Percentiles rank a stretch among this genome's conserved stretches.
These are phyloP conservation scores for Bombus polaris DNA, from an alignment of 1,140 invertebrate genomes.

Conservation along the genomic window DNA sequence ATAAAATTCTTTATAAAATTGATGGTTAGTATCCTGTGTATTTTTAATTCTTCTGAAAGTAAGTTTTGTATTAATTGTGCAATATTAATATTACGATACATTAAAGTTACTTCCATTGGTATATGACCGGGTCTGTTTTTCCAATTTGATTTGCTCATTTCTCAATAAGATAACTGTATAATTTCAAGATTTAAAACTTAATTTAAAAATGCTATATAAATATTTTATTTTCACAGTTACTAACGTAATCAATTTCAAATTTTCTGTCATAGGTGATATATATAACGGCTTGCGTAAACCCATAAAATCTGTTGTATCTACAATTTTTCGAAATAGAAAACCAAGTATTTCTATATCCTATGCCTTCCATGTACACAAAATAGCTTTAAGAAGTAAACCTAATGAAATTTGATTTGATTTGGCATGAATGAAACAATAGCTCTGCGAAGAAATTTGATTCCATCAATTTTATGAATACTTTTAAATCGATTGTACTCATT, in stretches of 20 bases:
- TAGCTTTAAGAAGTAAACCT: background rate
- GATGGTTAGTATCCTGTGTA: background rate
- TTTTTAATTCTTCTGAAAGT: background rate
- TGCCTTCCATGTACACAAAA: background rate
- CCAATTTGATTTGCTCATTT: background rate
- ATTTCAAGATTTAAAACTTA: background rate
- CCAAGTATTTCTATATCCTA: background rate
- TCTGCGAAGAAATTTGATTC: background rate
- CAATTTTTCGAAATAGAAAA: background rate
- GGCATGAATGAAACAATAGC: background rate
- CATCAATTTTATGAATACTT: background rate
- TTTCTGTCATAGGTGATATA: slow-evolving; percentile 5
- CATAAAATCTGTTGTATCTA: background rate
- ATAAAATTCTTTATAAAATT: too few species aligned
- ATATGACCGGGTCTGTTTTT: background rate
- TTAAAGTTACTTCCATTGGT: slow-evolving; percentile 1
- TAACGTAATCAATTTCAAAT: background rate
- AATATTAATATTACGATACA: background rate
- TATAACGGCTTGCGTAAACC: background rate
- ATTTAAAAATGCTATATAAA: background rate
- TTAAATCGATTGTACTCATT: background rate
- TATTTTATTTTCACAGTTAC: background rate
- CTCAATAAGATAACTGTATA: background rate
- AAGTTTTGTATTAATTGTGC: background rate
- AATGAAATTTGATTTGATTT: background rate